phyloP scores from a whole-genome alignment of 1,140 invertebrate genomes.

The Tribolium castaneum region DNA sequence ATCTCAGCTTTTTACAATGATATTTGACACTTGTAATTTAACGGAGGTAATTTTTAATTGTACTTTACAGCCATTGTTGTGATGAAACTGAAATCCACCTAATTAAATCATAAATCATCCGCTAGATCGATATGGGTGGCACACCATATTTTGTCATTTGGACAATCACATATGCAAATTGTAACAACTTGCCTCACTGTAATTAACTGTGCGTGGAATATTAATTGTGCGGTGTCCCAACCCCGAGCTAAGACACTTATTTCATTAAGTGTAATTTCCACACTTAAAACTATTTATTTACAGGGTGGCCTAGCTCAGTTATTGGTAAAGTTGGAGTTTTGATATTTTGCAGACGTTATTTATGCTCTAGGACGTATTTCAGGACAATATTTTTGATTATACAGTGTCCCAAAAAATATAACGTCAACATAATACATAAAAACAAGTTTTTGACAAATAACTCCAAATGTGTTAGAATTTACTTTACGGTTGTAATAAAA shows the following conservation, averaged over 20 bases:
- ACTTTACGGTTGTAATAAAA: too few species aligned
- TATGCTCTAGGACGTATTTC: too few species aligned
- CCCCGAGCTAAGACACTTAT: not conserved
- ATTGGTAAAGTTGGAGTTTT: too few species aligned
- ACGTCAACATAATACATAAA: too few species aligned
- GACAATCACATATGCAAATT: slow-evolving; percentile 25
- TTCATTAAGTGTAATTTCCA: not conserved
- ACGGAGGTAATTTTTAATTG: slow-evolving; percentile 48
- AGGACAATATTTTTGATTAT: too few species aligned
- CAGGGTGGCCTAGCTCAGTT: too few species aligned
- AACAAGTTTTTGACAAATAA: too few species aligned
- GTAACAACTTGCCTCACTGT: slow-evolving; percentile 7
- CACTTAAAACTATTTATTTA: not conserved
- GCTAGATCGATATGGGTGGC: not conserved
- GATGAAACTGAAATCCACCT: not conserved
- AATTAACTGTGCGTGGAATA: slow-evolving; percentile 37
- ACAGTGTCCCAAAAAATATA: too few species aligned
- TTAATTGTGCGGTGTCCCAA: slow-evolving; percentile 14
- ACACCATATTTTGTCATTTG: slow-evolving; percentile 20
- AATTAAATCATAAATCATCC: slow-evolving; percentile 12
- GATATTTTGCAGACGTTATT: too few species aligned
- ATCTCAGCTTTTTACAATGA: slow-evolving; percentile 43
- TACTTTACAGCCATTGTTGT: not conserved
- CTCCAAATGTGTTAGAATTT: too few species aligned
- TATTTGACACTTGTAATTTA: slow-evolving; percentile 49